phyloP scores from a whole-genome alignment of 92 coral and sea anemone species.

The Metridium senile region DNA sequence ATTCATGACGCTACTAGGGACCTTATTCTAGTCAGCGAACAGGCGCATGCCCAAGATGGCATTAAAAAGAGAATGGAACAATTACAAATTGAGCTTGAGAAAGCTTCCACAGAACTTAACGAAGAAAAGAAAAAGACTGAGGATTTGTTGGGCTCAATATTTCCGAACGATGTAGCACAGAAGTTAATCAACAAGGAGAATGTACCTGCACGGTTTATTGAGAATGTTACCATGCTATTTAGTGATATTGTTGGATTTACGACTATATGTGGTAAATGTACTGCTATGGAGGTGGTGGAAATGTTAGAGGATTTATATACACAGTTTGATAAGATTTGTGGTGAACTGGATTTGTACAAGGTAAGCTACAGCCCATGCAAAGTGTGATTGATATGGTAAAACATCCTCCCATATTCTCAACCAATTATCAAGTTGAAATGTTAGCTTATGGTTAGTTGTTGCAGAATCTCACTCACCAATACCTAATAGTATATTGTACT shows the following conservation, averaged over 20 bases:
- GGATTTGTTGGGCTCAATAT: conserved; percentile 78
- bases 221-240: conserved; percentile 84
- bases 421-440: too few species aligned
- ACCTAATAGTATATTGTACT: too few species aligned
- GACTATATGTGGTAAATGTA: conserved; percentile 79
- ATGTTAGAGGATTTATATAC: conserved; percentile 79
- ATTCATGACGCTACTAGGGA: conserved; percentile 90
- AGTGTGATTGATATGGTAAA: too few species aligned
- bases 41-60: conserved; percentile 84
- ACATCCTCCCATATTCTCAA: too few species aligned
- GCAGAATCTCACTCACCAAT: too few species aligned
- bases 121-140: conserved; percentile 87
- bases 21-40: conserved; percentile 84
- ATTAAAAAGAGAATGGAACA: conserved; percentile 80
- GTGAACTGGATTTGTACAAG: conserved; percentile 82
- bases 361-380: conserved; percentile 43
- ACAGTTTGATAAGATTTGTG: conserved; percentile 81
- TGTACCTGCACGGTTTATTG: conserved; percentile 76
- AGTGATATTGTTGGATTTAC: conserved; percentile 95
- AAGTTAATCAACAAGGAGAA: conserved; percentile 75
- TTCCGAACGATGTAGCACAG: conserved; percentile 84
- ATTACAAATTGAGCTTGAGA: conserved; percentile 66
- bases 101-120: conserved; percentile 74
- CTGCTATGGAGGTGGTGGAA: conserved; percentile 90
- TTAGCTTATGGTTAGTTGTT: too few species aligned